Conservation (phyloP, 2,888 invertebrate genomes). For the Cenopis cana region DNA sequence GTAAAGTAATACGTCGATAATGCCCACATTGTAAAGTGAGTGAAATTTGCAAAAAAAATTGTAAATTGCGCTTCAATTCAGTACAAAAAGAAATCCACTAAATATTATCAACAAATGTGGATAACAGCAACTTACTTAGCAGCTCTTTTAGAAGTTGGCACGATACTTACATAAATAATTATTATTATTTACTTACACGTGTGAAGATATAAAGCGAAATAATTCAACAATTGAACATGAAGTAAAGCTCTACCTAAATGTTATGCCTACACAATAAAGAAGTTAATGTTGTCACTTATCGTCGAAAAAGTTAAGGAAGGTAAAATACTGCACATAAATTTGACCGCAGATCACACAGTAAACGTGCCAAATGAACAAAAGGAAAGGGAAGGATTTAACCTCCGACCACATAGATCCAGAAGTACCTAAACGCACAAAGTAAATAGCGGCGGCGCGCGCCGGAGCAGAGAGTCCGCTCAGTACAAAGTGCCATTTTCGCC, state of each 20-base stretch:
- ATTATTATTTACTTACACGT: no score
- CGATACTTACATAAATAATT: not conserved
- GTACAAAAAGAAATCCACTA: no score
- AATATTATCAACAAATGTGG: not conserved
- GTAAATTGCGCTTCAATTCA: no score
- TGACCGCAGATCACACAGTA: not conserved
- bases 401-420: not conserved
- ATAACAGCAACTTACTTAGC: not conserved
- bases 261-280: not conserved
- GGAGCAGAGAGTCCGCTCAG: no score
- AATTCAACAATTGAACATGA: not conserved
- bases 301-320: not conserved
- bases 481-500: no score
- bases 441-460: no score
- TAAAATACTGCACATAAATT: not conserved
- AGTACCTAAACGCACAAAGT: no score
- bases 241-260: not conserved
- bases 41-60: not conserved
- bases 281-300: not conserved
- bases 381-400: not conserved
- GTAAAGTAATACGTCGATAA: conserved; percentile 4
- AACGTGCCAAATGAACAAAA: not conserved
- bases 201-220: not conserved
- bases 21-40: conserved; percentile 16
- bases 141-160: not conserved